Evolutionary conservation across 2,888 invertebrate genomes (phyloP).

Genomic region (Acutogordius australiensis): DNA sequence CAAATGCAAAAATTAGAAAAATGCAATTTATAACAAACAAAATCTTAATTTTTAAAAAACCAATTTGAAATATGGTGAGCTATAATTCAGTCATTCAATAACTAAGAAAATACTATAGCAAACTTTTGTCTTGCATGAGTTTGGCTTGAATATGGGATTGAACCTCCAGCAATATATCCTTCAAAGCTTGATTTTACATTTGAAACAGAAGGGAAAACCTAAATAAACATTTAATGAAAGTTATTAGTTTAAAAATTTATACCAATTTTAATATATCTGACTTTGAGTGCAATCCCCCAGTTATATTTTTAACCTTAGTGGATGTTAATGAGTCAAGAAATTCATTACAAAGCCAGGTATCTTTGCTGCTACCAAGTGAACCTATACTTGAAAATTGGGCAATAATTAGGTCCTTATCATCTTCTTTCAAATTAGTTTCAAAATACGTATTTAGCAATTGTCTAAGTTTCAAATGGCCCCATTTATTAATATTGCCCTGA

Average conservation of each 20-base stretch:
- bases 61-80: too few species aligned
- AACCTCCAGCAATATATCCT: constrained; percentile 51
- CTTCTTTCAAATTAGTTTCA: background rate
- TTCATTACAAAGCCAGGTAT: constrained; percentile 44
- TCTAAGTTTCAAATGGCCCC: constrained; percentile 34
- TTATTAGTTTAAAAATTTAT: background rate
- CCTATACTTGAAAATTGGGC: constrained; percentile 74
- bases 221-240: background rate
- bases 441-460: constrained; percentile 18
- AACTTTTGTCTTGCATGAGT: constrained; percentile 53
- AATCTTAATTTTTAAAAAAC: too few species aligned
- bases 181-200: constrained; percentile 58
- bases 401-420: constrained; percentile 37
- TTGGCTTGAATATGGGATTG: constrained; percentile 50
- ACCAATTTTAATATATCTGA: background rate
- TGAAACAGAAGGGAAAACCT: constrained; percentile 44
- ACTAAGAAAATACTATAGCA: too few species aligned
- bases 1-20: too few species aligned
- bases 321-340: constrained; percentile 32
- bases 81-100: too few species aligned
- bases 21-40: too few species aligned
- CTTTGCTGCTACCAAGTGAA: constrained; percentile 36
- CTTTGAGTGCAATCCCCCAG: too few species aligned
- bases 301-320: background rate
- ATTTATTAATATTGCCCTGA: constrained; percentile 29